phyloP scores from a whole-genome alignment of 2,113 vertebrate genomes.

The Elaphurus davidianus region DNA sequence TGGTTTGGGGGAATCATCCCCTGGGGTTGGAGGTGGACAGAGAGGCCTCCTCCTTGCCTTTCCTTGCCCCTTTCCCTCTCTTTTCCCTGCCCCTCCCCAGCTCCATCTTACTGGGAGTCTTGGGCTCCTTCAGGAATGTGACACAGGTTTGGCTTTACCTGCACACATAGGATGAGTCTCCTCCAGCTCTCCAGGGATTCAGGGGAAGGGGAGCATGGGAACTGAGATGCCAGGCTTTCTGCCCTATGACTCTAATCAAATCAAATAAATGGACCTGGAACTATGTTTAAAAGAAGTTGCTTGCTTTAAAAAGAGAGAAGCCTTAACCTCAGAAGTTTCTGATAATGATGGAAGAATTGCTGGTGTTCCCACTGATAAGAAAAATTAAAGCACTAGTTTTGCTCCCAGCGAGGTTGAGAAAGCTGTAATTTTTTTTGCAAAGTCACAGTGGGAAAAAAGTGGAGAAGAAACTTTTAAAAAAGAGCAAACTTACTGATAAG shows the following conservation, averaged over 20 bases:
- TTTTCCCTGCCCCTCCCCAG: background rate
- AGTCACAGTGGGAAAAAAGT: background rate
- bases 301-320: background rate
- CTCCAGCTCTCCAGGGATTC: background rate
- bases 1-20: background rate
- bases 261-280: background rate
- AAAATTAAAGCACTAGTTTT: background rate
- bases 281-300: background rate
- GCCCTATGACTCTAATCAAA: background rate
- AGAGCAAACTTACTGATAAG: background rate
- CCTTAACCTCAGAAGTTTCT: background rate
- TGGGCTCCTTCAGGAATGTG: background rate
- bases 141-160: background rate
- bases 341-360: background rate
- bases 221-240: background rate
- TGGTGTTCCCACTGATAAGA: background rate
- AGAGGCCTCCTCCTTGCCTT: background rate
- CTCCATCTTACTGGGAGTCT: too few relatives aligned
- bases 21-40: background rate
- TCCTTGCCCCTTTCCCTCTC: background rate
- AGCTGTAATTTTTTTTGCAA: background rate
- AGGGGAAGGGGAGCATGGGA: background rate
- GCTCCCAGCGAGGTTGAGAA: background rate
- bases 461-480: background rate
- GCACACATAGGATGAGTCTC: background rate